These are phyloP conservation scores for Ceratina australensis DNA, from an alignment of 1,140 invertebrate genomes.

Conservation along the genomic window DNA sequence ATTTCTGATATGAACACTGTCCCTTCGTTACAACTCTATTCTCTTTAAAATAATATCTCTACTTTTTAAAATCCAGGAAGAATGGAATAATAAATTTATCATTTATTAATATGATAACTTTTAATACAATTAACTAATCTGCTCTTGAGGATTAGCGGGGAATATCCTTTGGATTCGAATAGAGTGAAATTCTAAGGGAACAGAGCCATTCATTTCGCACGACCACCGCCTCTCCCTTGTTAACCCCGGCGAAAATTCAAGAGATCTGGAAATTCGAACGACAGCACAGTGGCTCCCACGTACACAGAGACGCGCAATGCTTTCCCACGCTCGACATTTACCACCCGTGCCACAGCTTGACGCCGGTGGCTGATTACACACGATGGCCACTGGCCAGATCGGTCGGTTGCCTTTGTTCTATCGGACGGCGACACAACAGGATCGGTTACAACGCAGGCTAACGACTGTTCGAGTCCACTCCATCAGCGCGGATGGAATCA, in stretches of 20 bases:
- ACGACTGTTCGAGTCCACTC: slow-evolving; percentile 24
- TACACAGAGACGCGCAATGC: not conserved
- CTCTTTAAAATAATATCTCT: too few species aligned
- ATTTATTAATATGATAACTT: too few species aligned
- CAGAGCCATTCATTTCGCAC: not conserved
- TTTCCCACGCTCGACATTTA: slow-evolving; percentile 19
- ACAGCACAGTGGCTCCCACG: not conserved
- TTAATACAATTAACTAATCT: too few species aligned
- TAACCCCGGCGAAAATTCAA: slow-evolving; percentile 5
- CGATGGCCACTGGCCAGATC: slow-evolving; percentile 56
- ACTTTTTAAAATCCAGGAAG: too few species aligned
- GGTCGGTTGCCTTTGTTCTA: slow-evolving; percentile 66
- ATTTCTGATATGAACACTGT: too few species aligned
- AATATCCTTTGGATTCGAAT: not conserved
- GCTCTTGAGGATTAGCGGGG: too few species aligned
- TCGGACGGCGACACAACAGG: slow-evolving; percentile 47
- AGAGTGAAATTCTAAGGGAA: not conserved
- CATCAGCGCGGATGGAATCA: slow-evolving; percentile 12
- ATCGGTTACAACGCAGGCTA: slow-evolving; percentile 16
- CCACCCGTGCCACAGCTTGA: slow-evolving; percentile 39
- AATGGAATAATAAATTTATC: too few species aligned
- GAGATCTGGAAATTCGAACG: slow-evolving; percentile 19
- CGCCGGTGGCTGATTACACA: slow-evolving; percentile 64
- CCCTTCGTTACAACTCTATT: too few species aligned
- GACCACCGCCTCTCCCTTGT: not conserved